Base-by-base conservation (phyloP, 1,140 invertebrate species). In the Drosophila sp. region DNA sequence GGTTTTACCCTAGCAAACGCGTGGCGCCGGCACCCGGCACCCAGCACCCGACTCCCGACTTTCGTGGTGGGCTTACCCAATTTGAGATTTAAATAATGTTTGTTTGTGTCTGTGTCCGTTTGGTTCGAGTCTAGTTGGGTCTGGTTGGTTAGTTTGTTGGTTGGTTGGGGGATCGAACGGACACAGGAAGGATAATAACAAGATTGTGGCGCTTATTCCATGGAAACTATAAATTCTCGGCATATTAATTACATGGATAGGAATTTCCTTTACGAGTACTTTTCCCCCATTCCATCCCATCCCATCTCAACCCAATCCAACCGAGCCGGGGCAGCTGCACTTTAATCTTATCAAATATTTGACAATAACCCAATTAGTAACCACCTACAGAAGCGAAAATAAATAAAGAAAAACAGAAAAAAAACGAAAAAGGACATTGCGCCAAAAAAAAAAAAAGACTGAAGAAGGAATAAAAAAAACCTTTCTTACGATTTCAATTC, bases 301-400 rank as follows among this genome's bases (percentile, higher is more conserved):
- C 5, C 23, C 1, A 1, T 1, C 23, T 1, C 2, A 3, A 11
- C 10, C 8, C 10, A 38, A 0, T 0, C 7, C 8, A n/a, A 25
- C 25, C 8, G 1, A 27, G 23, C 23, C 44, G 23, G 44, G 33
- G 78, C 75, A 79, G 83, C 76, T 83, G 80, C 72, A 58, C 44
- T 35, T 75, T 74, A 89, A 89, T 79, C 84, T 89, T 89, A 89
- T 89, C 84, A 78, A 87, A 82, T 79, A 82, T 82, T 75, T 87
- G 83, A 87, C 83, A 87, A 87, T 87, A 87, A 87, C 68, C 84
- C 84, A 89, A 89, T 89, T 89, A 89, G 84, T 77, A 89, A 89
- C 84, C 84, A 89, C 84, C 84, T 89, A 83, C 77, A 80, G 80
- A 62, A 78, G 64, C 55, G 61, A 56, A 54, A 55, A 33, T 32